Base-by-base conservation (phyloP, 2,797 vertebrate species). In the Gymnothorax javanicus region DNA sequence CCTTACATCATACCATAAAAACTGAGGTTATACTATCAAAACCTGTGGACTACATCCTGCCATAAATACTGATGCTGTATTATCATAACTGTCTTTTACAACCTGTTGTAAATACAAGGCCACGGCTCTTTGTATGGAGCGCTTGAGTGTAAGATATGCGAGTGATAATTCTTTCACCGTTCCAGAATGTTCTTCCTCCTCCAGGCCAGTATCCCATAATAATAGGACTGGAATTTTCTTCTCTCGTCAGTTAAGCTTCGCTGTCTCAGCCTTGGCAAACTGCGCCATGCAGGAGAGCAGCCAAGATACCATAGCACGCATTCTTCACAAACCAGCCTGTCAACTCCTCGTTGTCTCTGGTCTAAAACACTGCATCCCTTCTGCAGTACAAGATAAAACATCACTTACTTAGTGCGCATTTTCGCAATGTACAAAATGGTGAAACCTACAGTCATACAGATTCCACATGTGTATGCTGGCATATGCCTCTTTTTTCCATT, bases 41-140 rank as follows among this genome's bases (percentile, higher is more conserved):
- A 79, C 23, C 75, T 23, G 15, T 54, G 2, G 4, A n/a, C 54
- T 8, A 23, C 75, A 23, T 79, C 75, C 75, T 33, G 27, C 71
- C 71, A 75, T 75, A 75, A 75, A 75, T 33, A 75, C 71, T 11
- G 71, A n/a, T 54, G 50, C 50, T 79, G 9, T 79, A 54, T 79
- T 20, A 79, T n/a, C 75, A 79, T 23, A 54, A 52, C 75, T 79
- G 17, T n/a, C 25, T 2, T 23, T 50, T 20, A 9, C 43, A n/a
- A 4, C 75, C 50, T 23, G 6, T 50, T 20, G 54, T 54, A 79
- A 54, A 79, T 17, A 54, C 75, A 23, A 17, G 20, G 4, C 15
- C 9, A 3, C 33, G 2, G 1, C 7, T 17, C 20, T 20, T 79
- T 2, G 20, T 54, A 52, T 54, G 15, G 15, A 54, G 50, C 17